phyloP scores from a whole-genome alignment of 1,140 invertebrate genomes.

The Plectrocnemia conspersa region DNA sequence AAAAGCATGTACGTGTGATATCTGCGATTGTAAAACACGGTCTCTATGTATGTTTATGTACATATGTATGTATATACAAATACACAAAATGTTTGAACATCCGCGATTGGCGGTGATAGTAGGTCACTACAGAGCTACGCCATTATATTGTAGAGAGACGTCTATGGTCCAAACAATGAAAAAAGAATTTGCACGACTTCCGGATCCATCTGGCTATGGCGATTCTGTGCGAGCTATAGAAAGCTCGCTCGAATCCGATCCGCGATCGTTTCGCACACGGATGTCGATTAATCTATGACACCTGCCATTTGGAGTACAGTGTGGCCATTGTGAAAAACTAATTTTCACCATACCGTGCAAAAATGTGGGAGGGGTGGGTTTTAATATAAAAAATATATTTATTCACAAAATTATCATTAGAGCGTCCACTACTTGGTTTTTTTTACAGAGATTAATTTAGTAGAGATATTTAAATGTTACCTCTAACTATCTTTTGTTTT shows the following conservation, averaged over 20 bases:
- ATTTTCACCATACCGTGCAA: too few relatives aligned
- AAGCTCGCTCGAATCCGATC: background rate
- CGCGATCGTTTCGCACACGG: constrained; percentile 4
- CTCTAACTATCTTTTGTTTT: too few relatives aligned
- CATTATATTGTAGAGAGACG: constrained; percentile 1
- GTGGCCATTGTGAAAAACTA: too few relatives aligned
- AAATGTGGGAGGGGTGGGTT: too few relatives aligned
- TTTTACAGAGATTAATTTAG: too few relatives aligned
- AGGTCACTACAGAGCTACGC: constrained; percentile 11
- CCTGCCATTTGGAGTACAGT: background rate
- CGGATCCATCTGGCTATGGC: constrained; percentile 11
- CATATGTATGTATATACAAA: background rate
- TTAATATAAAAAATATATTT: too few relatives aligned
- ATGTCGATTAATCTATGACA: background rate
- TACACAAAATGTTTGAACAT: background rate
- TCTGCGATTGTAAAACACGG: too few relatives aligned
- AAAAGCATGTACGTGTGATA: too few relatives aligned
- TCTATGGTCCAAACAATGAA: constrained; percentile 17
- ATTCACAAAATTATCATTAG: too few relatives aligned
- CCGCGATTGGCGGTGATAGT: constrained; percentile 6
- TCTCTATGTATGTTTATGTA: background rate
- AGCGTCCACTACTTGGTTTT: too few relatives aligned
- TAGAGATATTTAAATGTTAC: too few relatives aligned
- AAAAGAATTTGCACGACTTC: constrained; percentile 25
- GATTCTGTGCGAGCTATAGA: background rate